phyloP scores from a whole-genome alignment of 2,113 vertebrate genomes.

The Oryzias melastigma region DNA sequence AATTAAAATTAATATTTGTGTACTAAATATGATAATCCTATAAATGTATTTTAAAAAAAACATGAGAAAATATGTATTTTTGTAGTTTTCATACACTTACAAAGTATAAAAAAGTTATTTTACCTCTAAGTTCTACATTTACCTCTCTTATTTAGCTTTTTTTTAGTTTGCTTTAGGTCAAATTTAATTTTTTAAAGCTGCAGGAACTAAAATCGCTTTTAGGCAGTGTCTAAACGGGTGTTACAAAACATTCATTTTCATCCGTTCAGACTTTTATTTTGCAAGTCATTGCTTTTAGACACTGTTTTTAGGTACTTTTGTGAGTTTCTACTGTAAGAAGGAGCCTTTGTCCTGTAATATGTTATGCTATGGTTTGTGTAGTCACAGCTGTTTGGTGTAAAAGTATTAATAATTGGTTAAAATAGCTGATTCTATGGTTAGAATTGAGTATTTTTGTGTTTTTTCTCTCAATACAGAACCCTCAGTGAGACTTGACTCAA shows the following conservation, averaged over 20 bases:
- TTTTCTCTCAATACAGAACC: no score
- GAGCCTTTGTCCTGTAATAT: not conserved
- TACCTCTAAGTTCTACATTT: not conserved
- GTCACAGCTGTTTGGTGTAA: not conserved
- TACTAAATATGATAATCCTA: no score
- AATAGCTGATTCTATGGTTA: no score
- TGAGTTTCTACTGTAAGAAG: conserved; percentile 28
- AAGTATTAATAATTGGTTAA: no score
- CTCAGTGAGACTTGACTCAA: no score
- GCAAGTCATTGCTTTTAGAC: conserved; percentile 50
- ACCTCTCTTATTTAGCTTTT: not conserved
- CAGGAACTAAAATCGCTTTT: not conserved
- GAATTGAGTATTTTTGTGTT: no score
- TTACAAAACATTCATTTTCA: not conserved
- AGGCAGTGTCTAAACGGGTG: not conserved
- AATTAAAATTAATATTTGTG: no score
- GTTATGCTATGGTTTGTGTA: conserved; percentile 20
- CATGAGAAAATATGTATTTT: no score
- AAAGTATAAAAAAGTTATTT: not conserved
- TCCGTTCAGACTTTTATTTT: conserved; percentile 57
- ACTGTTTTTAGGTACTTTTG: conserved; percentile 42
- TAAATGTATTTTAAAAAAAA: no score
- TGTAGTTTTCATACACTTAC: no score
- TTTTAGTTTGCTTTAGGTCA: not conserved
- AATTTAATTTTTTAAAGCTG: no score